These are phyloP conservation scores for Labrus mixtus DNA, from an alignment of 2,113 vertebrate species.

Conservation along the genomic window DNA sequence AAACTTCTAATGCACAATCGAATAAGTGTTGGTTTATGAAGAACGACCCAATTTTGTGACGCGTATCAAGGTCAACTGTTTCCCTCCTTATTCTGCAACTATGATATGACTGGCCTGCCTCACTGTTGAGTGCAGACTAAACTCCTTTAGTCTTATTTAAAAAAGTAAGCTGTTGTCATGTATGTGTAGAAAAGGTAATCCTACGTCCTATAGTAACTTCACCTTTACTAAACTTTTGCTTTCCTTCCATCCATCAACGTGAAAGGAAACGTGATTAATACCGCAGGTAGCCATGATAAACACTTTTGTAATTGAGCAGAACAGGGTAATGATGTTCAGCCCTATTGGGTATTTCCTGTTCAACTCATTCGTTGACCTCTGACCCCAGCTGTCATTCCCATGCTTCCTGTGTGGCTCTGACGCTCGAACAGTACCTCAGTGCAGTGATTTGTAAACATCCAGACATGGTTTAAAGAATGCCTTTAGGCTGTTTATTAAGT, in stretches of 20 bases:
- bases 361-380: conserved; percentile 60
- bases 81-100: too few species aligned
- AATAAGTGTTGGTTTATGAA: background rate
- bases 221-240: background rate
- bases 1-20: background rate
- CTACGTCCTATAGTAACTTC: too few species aligned
- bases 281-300: conserved; percentile 36
- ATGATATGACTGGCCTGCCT: too few species aligned
- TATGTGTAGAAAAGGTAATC: too few species aligned
- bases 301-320: conserved; percentile 59
- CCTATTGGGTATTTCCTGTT: conserved; percentile 75
- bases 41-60: background rate
- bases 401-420: conserved; percentile 46
- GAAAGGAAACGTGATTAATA: conserved; percentile 19
- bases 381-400: conserved; percentile 60
- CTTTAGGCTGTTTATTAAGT: too few species aligned
- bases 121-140: too few species aligned
- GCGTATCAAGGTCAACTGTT: background rate
- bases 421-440: background rate
- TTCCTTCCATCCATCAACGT: conserved; percentile 4
- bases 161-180: too few species aligned
- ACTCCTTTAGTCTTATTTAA: too few species aligned
- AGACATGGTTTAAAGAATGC: too few species aligned
- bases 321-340: conserved; percentile 60
- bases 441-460: too few species aligned